Evolutionary conservation across 2,888 invertebrate genomes (phyloP), one percentile per base, ranked within the genome.

Genomic region (Pinctada fucata): DNA sequence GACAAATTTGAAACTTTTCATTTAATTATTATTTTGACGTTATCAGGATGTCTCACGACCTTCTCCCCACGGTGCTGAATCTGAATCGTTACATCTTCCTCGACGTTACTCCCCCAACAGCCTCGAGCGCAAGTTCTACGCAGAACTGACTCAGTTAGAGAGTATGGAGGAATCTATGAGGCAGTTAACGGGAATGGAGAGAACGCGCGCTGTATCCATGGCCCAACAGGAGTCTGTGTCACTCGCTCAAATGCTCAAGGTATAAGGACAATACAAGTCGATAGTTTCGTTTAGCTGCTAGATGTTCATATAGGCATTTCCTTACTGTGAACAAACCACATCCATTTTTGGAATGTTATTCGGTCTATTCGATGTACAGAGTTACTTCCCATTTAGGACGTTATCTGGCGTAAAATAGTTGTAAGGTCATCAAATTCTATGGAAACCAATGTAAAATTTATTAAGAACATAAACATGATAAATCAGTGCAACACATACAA

Each of bases 91-190:
- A 10, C 65, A 75, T 49, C 80, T 72, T 45, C 82, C 85, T 6
- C 81, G 81, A 93, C 87, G 95, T 94, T 69, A 94, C 94, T 95
- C 95, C 86, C 94, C 94, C 6, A 93, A 93, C 80, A 94, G 94
- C 71, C 93, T 95, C 72, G 94, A 94, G 89, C 92, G 94, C 85
- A 94, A 94, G 87, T 94, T 95, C 87, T 94, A 94, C 88, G 94
- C 94, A 0, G 95, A 95, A 91, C 92, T 95, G 70, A 94, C 94
- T 90, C 93, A 94, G 68, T 90, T 95, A 65, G 95, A 95, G 84
- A 94, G 94, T 71, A 94, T 94, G 87, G 94, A 95, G 79, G 94
- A 95, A 88, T 94, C 94, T 0, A 88, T 95, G 50, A 91, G 93
- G 68, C 94, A 94, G 89, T 93, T 95, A 58, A 93, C 93, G 80